Percentiles rank a stretch among this genome's conserved stretches.
Evolutionary conservation across 2,888 invertebrate genomes (phyloP).

Genomic region (Idaea straminata): DNA sequence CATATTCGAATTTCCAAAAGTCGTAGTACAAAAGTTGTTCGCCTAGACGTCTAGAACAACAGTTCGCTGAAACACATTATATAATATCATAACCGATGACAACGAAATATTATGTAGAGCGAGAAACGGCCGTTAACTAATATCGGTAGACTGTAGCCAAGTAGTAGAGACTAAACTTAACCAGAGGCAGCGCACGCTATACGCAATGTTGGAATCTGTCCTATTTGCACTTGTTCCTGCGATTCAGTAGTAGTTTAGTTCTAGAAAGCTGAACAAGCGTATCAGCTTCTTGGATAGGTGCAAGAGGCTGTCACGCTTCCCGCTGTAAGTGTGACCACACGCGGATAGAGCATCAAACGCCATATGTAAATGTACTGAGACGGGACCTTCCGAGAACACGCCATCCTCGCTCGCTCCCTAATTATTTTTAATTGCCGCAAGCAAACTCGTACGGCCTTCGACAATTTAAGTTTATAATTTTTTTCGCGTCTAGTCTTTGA

Average conservation of each 20-base stretch:
- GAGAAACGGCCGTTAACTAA: too few relatives aligned
- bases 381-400: slow-evolving; percentile 73
- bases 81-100: too few relatives aligned
- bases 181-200: neutral
- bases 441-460: slow-evolving; percentile 68
- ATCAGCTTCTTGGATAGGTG: too few relatives aligned
- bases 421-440: slow-evolving; percentile 80
- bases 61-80: too few relatives aligned
- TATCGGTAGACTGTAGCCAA: too few relatives aligned
- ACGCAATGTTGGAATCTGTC: slow-evolving; percentile 3
- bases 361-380: slow-evolving; percentile 72
- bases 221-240: neutral
- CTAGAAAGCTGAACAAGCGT: too few relatives aligned
- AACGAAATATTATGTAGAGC: too few relatives aligned
- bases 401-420: slow-evolving; percentile 72
- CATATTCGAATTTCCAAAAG: too few relatives aligned
- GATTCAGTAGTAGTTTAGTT: neutral
- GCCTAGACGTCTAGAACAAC: too few relatives aligned
- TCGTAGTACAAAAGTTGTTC: too few relatives aligned
- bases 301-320: slow-evolving; percentile 14
- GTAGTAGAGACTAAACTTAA: too few relatives aligned
- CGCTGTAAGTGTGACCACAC: slow-evolving; percentile 27
- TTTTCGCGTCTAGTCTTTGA: slow-evolving; percentile 75
- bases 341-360: slow-evolving; percentile 40
- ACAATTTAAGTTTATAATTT: slow-evolving; percentile 66